phyloP scores from a whole-genome alignment of 2,888 invertebrate genomes.

The Megastigmus dorsalis region DNA sequence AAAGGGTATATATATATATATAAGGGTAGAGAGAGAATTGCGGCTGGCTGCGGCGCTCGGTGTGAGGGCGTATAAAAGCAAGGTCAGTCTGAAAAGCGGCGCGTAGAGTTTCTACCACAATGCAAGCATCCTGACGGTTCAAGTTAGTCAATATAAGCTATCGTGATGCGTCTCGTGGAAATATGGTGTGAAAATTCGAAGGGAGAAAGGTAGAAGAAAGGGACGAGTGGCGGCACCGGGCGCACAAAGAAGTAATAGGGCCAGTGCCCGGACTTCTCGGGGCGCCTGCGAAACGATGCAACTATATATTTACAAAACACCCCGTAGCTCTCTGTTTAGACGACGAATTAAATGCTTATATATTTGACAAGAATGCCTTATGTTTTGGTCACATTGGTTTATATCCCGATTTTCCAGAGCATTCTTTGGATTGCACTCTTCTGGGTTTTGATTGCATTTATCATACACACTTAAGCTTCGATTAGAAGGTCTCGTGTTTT shows the following conservation, averaged over 20 bases:
- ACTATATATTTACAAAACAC: slow-evolving; percentile 26
- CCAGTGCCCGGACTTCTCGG: too few relatives aligned
- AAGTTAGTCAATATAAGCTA: slow-evolving; percentile 31
- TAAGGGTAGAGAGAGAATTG: slow-evolving; percentile 24
- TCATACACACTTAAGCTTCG: too few relatives aligned
- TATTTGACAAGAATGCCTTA: too few relatives aligned
- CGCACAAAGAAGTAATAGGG: too few relatives aligned
- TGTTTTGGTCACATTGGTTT: too few relatives aligned
- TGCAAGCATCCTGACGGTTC: slow-evolving; percentile 53
- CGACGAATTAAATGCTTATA: too few relatives aligned
- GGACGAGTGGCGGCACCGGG: neutral
- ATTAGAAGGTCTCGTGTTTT: too few relatives aligned
- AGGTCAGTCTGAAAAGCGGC: slow-evolving; percentile 57
- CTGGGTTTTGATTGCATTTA: too few relatives aligned
- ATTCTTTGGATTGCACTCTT: too few relatives aligned
- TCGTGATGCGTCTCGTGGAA: neutral
- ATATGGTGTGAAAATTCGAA: slow-evolving; percentile 21
- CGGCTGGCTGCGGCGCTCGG: slow-evolving; percentile 7
- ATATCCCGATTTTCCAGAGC: too few relatives aligned
- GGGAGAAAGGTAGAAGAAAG: neutral
- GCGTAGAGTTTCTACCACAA: slow-evolving; percentile 58
- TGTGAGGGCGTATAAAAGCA: slow-evolving; percentile 54
- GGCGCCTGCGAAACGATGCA: neutral
- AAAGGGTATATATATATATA: slow-evolving; percentile 24
- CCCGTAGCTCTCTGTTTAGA: too few relatives aligned